Base-by-base conservation (phyloP, 2,113 vertebrate genomes). In the Calypte anna region DNA sequence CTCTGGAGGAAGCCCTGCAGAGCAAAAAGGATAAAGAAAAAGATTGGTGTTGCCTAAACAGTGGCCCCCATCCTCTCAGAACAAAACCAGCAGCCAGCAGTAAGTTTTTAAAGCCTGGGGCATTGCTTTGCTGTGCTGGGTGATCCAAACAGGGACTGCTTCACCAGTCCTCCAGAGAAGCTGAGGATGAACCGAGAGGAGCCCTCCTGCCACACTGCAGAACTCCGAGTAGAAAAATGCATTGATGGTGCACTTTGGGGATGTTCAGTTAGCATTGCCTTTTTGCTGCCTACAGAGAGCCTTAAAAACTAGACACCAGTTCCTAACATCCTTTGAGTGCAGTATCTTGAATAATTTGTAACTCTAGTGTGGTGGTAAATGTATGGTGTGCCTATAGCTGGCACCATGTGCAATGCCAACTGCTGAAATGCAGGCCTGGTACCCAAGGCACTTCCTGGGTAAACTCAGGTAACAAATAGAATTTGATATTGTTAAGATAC, bases 301-400 rank as follows among this genome's bases (percentile, higher is more conserved):
- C 30, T 55, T 20, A 33, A 17, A 11, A n/a, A 20, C 24, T 5
- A n/a, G 22, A 4, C 46, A 40, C 1, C 22, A 1, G 20, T 19
- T 70, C 48, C 23, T 46, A 20, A 19, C 9, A 22, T 20, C 44
- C 50, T 54, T 25, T n/a, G 54, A 68, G 55, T 10, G 11, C 18
- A 8, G 10, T 2, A 7, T 3, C 2, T 43, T 4, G 17, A 6
- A 0, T 12, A 10, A 40, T 7, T 7, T 69, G 55, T 63, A 36
- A 13, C 23, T 10, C 0, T 15, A 44, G 20, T 1, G 17, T 3
- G 2, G 62, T 10, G 18, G 21, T 14, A 36, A 22, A 33, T 13
- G 27, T 27, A 8, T 1, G 1, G 9, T 4, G 9, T 24, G 50
- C 28, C 22, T n/a, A 7, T 38, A 25, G 43, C 21, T 28, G 46